Evolutionary conservation across 2,113 vertebrate species (phyloP).

Genomic region (Halichoeres trimaculatus): DNA sequence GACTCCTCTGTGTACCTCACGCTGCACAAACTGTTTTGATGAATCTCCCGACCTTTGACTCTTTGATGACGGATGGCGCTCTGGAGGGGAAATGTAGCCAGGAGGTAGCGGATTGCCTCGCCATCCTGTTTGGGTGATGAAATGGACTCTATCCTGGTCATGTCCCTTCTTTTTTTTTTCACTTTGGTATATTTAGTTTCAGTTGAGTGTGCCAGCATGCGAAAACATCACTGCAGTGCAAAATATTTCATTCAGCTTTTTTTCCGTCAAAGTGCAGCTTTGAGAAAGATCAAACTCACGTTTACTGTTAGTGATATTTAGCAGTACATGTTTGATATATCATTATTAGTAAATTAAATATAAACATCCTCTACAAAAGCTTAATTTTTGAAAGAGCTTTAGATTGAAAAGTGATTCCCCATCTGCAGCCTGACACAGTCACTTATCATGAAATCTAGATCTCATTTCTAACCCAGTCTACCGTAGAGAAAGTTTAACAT

Average conservation of each 20-base stretch:
- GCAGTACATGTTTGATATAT: not conserved
- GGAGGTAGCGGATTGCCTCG: slow-evolving; percentile 71
- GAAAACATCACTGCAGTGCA: not conserved
- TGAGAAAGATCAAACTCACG: too few species aligned
- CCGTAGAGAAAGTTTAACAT: not conserved
- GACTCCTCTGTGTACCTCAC: slow-evolving; percentile 89
- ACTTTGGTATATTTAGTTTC: slow-evolving; percentile 48
- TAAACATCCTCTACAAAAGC: not conserved
- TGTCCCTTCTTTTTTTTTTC: slow-evolving; percentile 42
- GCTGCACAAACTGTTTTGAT: slow-evolving; percentile 96
- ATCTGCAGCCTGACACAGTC: slow-evolving; percentile 65
- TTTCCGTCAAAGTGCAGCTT: not conserved
- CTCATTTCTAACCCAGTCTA: slow-evolving; percentile 40
- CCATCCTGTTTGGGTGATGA: slow-evolving; percentile 71
- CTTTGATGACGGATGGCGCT: slow-evolving; percentile 84
- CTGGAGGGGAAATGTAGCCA: slow-evolving; percentile 85
- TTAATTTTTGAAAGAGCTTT: too few species aligned
- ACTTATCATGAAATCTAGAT: slow-evolving; percentile 61
- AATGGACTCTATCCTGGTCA: slow-evolving; percentile 65
- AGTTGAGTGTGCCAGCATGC: slow-evolving; percentile 3
- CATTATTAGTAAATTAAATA: not conserved
- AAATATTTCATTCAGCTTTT: not conserved
- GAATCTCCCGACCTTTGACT: slow-evolving; percentile 90
- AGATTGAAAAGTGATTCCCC: slow-evolving; percentile 44
- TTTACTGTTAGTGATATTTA: not conserved